Conservation (phyloP, 2,888 invertebrate genomes). For the Elegia similella region DNA sequence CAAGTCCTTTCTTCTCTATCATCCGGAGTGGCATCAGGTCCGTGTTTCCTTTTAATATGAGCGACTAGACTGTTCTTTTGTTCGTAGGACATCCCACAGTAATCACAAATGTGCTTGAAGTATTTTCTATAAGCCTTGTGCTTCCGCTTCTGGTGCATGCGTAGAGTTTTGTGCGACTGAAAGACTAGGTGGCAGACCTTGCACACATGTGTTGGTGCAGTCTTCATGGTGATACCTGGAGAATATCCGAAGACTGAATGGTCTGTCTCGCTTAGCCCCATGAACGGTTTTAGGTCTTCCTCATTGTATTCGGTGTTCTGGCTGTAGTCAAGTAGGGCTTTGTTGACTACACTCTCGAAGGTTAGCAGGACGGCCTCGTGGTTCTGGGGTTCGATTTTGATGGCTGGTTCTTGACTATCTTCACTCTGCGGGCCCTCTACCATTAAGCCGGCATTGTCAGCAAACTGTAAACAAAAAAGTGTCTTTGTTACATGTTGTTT, state of each 20-base stretch:
- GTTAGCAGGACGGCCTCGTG: conserved; percentile 60
- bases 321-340: conserved; percentile 7
- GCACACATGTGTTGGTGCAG: conserved; percentile 45
- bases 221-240: conserved; percentile 21
- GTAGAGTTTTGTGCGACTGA: conserved; percentile 55
- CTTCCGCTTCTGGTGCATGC: conserved; percentile 64
- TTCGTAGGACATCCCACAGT: conserved; percentile 69
- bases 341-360: conserved; percentile 59
- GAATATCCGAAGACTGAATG: conserved; percentile 34
- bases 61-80: conserved; percentile 65
- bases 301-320: neutral
- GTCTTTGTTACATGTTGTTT: no score
- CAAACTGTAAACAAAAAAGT: conserved; percentile 49
- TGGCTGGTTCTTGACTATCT: conserved; percentile 32
- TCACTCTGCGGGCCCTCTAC: conserved; percentile 42
- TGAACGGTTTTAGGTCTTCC: conserved; percentile 36
- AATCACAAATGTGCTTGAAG: conserved; percentile 62
- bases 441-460: conserved; percentile 48
- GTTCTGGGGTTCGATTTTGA: conserved; percentile 57
- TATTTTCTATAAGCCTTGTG: conserved; percentile 57
- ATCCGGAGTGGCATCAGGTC: conserved; percentile 48
- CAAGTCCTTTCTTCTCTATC: conserved; percentile 61
- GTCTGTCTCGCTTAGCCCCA: conserved; percentile 42
- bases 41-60: conserved; percentile 68
- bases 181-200: conserved; percentile 72